These are phyloP conservation scores for Rhinichthys osculus DNA, from an alignment of 2,797 vertebrate genomes.

Conservation along the genomic window DNA sequence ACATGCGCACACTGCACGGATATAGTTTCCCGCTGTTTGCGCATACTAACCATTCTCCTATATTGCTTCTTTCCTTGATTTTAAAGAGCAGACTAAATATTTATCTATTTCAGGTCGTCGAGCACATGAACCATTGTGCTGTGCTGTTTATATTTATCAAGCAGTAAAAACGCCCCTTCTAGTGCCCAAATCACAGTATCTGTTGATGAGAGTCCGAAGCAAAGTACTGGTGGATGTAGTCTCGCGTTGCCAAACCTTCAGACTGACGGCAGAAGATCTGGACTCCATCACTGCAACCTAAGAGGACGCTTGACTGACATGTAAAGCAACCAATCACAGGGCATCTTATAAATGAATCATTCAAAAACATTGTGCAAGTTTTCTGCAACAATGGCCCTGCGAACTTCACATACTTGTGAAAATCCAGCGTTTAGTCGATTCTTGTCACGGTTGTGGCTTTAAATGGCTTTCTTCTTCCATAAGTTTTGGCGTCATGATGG, in stretches of 20 bases:
- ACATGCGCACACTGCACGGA: background rate
- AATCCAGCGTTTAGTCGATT: no score
- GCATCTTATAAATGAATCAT: no score
- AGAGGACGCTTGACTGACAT: background rate
- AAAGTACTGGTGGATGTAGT: background rate
- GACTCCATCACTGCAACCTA: background rate
- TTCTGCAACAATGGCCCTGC: no score
- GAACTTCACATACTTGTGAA: no score
- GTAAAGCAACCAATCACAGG: background rate
- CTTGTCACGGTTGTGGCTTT: no score
- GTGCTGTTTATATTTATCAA: background rate
- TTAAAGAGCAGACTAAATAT: no score
- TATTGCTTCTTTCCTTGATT: background rate
- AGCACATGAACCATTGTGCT: background rate
- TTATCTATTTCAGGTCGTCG: no score
- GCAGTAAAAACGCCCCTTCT: background rate
- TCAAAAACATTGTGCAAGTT: no score
- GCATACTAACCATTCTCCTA: background rate
- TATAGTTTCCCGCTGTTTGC: background rate
- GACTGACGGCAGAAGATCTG: background rate
- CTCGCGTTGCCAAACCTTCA: background rate
- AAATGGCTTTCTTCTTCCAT: no score
- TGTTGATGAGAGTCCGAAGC: background rate
- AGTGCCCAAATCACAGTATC: background rate
- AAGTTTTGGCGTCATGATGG: background rate